A percentile compares a stretch with the other conserved stretches of the same genome.
These are phyloP conservation scores for Erpobdella octoculata DNA, from an alignment of 2,888 invertebrate species.

Conservation along the genomic window DNA sequence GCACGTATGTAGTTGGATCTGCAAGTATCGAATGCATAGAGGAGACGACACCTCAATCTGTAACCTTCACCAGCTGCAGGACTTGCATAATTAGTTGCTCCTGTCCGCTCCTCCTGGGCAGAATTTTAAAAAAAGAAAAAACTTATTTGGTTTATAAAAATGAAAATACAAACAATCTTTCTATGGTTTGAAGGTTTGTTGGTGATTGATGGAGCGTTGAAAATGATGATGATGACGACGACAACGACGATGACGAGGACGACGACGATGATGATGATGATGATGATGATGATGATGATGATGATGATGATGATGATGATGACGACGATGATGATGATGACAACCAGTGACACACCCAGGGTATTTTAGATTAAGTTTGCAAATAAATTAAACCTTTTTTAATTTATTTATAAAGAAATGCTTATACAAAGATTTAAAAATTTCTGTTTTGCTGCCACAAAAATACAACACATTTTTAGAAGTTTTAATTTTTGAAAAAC, in stretches of 20 bases:
- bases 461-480: no score
- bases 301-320: constrained; percentile 14
- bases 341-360: no score
- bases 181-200: neutral
- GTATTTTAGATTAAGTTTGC: no score
- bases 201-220: neutral
- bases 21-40: constrained; percentile 20
- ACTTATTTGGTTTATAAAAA: no score
- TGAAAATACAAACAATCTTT: no score
- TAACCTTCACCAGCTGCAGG: constrained; percentile 13
- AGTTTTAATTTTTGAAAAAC: no score
- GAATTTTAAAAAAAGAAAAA: neutral
- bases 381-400: no score
- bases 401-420: no score
- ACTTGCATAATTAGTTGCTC: neutral
- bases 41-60: constrained; percentile 22
- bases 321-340: neutral
- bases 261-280: constrained; percentile 19
- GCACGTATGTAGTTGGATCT: constrained; percentile 11
- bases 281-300: constrained; percentile 21
- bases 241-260: constrained; percentile 19
- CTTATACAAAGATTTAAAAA: no score
- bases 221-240: constrained; percentile 14
- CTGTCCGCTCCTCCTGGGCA: constrained; percentile 1
- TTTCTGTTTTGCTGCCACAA: no score